Conservation (phyloP, 2,888 invertebrate genomes). For the Hyposoter didymator region DNA sequence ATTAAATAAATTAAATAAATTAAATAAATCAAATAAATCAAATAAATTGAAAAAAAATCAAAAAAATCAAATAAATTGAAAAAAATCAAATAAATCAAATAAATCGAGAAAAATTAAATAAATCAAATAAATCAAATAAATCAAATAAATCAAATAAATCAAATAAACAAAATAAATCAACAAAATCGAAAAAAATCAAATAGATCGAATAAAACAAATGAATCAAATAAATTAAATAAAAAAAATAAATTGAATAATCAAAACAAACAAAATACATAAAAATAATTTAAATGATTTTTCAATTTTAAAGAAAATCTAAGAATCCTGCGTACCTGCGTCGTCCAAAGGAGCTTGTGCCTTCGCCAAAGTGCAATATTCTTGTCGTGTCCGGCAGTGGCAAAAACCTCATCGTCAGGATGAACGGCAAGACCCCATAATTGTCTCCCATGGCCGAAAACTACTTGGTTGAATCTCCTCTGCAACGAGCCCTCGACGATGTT, state of each 20-base stretch:
- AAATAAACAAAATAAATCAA: too few species aligned
- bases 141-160: too few species aligned
- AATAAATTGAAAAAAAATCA: too few species aligned
- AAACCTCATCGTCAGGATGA: constrained; percentile 95
- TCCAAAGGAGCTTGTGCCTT: constrained; percentile 94
- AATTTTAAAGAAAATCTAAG: neutral
- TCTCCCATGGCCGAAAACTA: constrained; percentile 95
- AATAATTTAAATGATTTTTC: neutral
- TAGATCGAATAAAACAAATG: neutral
- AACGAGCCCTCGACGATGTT: constrained; percentile 96
- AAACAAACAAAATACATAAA: neutral
- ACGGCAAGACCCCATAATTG: constrained; percentile 95
- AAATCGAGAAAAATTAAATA: too few species aligned
- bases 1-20: neutral
- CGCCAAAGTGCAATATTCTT: constrained; percentile 96
- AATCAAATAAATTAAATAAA: neutral
- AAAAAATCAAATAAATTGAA: too few species aligned
- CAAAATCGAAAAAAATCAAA: too few species aligned
- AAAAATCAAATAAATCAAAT: too few species aligned
- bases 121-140: too few species aligned
- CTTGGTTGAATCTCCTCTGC: constrained; percentile 94
- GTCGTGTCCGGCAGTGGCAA: constrained; percentile 96
- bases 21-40: neutral
- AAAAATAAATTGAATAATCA: neutral
- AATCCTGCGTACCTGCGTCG: constrained; percentile 88